Base-by-base conservation (phyloP, 2,113 vertebrate species). In the Amblyopsis rosae region DNA sequence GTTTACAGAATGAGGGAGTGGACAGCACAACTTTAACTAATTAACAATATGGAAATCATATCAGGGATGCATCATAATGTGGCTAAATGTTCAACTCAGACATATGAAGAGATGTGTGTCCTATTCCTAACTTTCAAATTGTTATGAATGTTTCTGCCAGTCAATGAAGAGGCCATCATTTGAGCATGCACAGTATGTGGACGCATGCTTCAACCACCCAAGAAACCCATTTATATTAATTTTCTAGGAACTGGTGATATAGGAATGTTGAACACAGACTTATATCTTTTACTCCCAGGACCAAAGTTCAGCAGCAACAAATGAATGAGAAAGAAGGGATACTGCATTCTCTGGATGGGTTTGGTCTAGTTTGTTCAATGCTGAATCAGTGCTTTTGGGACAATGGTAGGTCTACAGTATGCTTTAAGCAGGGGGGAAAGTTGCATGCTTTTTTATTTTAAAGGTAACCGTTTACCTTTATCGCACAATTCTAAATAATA, bases 221-320 rank as follows among this genome's bases (percentile, higher is more conserved):
- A 56, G 35, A 65, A n/a, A 53, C 70, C 80, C 80, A 63, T 55
- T 69, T 75, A 77, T 82, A 83, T 86, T 89, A 79, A 75, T 85
- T 15, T 33, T 6, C 50, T 12, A 55, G 71, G 77, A 64, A 82
- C 65, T 33, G 51, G 15, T 72, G 77, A 69, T 76, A 8, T 53
- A 88, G 84, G 86, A 87, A 86, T 88, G 84, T 89, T 76, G 17
- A 83, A 77, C 71, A 81, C 75, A 85, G 70, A 72, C 72, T 61
- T 67, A 69, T 67, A 81, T 72, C 82, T 32, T 50, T 77, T 5
- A 41, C 35, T 5, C 4, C 35, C 19, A 33, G 49, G 50, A 35
- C 15, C 49, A 65, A 65, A 65, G 62, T 65, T 65, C 47, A 65
- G 12, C 63, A 65, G 17, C 61, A 72, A 49, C 33, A 69, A 59